Percentiles rank a stretch among this genome's conserved stretches.
phyloP scores from a whole-genome alignment of 2,113 vertebrate genomes.

The human region GRCh38 chr11:11422501-11423000 shows the following conservation, averaged over 20 bases:
- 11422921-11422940: constrained; percentile 50
- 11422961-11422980: neutral
- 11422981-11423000: neutral
- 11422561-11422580: constrained; percentile 76
- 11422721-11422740: constrained; percentile 83
- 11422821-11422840: constrained; percentile 68
- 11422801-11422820: constrained; percentile 70
- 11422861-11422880: constrained; percentile 73
- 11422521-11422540: constrained; percentile 66
- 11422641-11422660: constrained; percentile 76
- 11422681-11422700: constrained; percentile 73
- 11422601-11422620: neutral
- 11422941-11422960: neutral
- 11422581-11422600: constrained; percentile 62
- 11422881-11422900: constrained; percentile 72
- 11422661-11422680: constrained; percentile 78
- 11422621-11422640: constrained; percentile 47
- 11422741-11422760: constrained; percentile 80
- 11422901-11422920: constrained; percentile 66
- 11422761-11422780: constrained; percentile 39
- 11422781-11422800: constrained; percentile 61
- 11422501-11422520: constrained; percentile 70
- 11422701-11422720: constrained; percentile 76
- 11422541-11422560: constrained; percentile 61
- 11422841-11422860: constrained; percentile 75